Evolutionary conservation across 1,140 invertebrate species (phyloP).

Genomic region (Matsumurasca onukii): DNA sequence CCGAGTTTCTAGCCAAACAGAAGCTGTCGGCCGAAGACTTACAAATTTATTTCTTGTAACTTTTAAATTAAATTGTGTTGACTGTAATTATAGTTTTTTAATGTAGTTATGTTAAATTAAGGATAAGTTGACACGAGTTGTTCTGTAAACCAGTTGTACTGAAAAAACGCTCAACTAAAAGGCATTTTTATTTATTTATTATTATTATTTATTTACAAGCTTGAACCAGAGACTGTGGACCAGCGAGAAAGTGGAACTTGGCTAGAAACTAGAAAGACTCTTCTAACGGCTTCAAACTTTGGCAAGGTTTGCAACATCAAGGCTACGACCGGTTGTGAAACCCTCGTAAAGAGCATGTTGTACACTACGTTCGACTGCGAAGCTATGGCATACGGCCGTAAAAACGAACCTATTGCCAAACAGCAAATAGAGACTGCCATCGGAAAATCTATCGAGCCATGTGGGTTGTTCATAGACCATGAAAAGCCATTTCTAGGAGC

Average conservation of each 20-base stretch:
- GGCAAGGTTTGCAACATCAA: conserved; percentile 43
- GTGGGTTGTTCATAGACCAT: conserved; percentile 48
- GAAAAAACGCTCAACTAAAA: too few species aligned
- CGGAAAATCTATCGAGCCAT: conserved; percentile 37
- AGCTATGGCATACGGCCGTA: not conserved
- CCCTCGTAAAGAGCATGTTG: conserved; percentile 33
- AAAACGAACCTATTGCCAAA: not conserved
- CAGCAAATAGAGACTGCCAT: not conserved
- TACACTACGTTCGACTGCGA: conserved; percentile 13
- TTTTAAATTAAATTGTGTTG: too few species aligned
- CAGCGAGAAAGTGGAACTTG: too few species aligned
- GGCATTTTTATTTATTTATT: too few species aligned
- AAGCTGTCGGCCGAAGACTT: not conserved
- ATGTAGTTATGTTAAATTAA: too few species aligned
- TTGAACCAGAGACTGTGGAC: not conserved
- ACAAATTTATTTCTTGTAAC: too few species aligned
- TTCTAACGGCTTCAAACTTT: conserved; percentile 48
- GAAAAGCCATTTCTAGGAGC: conserved; percentile 46
- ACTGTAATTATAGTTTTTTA: too few species aligned
- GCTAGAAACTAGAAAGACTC: conserved; percentile 34
- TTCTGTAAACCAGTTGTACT: too few species aligned
- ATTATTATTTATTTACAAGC: too few species aligned
- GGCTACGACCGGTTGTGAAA: conserved; percentile 37
- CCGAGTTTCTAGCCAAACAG: not conserved
- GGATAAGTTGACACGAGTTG: too few species aligned